Base-by-base conservation (phyloP, 2,113 vertebrate species). In the Hymenochirus boettgeri region DNA sequence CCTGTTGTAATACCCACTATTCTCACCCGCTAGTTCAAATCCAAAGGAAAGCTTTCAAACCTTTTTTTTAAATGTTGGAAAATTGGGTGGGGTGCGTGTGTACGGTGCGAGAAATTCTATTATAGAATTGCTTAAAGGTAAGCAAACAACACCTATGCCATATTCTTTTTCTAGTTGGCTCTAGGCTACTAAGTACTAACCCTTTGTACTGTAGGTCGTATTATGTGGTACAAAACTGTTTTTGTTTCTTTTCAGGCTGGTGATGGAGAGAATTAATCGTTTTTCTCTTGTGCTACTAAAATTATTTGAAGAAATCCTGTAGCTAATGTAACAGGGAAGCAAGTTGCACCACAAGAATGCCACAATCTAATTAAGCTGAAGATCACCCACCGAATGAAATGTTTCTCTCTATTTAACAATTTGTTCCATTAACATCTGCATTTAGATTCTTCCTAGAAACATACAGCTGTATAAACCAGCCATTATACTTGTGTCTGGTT, bases 181-280 rank as follows among this genome's bases (percentile, higher is more conserved):
- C n/a, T n/a, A n/a, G n/a, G n/a, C n/a, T n/a, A n/a, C n/a, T n/a
- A n/a, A n/a, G n/a, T n/a, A n/a, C n/a, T n/a, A n/a, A n/a, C n/a
- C n/a, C n/a, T n/a, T n/a, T n/a, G n/a, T n/a, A n/a, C n/a, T n/a
- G n/a, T n/a, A n/a, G n/a, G n/a, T n/a, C n/a, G n/a, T n/a, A n/a
- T 33, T 35, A 7, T 13, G 10, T 35, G 15, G 33, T 35, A 15
- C 5, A 15, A 42, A 39, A 39, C 10, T 42, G 2, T 2, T 6
- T 42, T 15, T 42, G 39, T 51, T 66, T 71, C 70, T 46, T 75
- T 39, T 33, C 63, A 85, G 83, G 79, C 70, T 76, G 79, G 74
- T 76, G 75, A 54, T 51, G 76, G 72, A 73, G 75, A 61, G 6
- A 62, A 75, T 73, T 72, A 73, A 66, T 55, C 71, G 50, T 61